Base-by-base conservation (phyloP, 1,140 invertebrate species). In the Hypothenemus hampei region DNA sequence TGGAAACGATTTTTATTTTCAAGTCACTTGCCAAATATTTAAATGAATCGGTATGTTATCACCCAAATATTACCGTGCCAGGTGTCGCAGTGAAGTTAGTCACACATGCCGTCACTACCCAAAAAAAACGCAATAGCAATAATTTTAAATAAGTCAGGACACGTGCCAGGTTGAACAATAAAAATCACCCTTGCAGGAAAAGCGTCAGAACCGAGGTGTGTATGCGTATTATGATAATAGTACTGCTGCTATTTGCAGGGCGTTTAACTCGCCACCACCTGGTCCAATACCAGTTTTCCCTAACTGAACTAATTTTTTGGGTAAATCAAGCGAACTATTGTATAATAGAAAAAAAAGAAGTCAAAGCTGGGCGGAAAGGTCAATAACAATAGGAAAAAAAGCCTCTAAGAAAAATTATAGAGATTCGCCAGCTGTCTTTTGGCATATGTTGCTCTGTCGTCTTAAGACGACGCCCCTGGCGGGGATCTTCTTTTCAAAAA, bases 121-220 rank as follows among this genome's bases (percentile, higher is more conserved):
- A 6, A 22, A 29, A 18, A 10, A 46, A 16, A 37, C 16, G 16
- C 11, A 13, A 13, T 5, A 1, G 11, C 35, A 18, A 37, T 37
- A 21, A 6, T 7, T 46, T 29, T 26, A 46, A 29, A 21, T 21
- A 43, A 13, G 26, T 22, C 10, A 46, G 23, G 26, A n/a, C 22
- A 36, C 46, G 46, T 48, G 46, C 46, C 46, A n/a, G n/a, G 15
- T 11, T 21, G 18, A n/a, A 33, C 26, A 31, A 26, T 46, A 43
- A 22, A 22, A 45, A 20, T 13, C 46, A 48, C 46, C 46, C 46
- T 21, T 36, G 46, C 46, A 48, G 46, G 46, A 48, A 21, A 31
- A 31, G n/a, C 26, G 26, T 31, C 10, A 2, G 26, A 13, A 13
- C 26, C 40, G 23, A n/a, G n/a, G n/a, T n/a, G n/a, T 45, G 29